phyloP scores from a whole-genome alignment of 2,797 vertebrate genomes.

The Stomatorhinus walkeri region DNA sequence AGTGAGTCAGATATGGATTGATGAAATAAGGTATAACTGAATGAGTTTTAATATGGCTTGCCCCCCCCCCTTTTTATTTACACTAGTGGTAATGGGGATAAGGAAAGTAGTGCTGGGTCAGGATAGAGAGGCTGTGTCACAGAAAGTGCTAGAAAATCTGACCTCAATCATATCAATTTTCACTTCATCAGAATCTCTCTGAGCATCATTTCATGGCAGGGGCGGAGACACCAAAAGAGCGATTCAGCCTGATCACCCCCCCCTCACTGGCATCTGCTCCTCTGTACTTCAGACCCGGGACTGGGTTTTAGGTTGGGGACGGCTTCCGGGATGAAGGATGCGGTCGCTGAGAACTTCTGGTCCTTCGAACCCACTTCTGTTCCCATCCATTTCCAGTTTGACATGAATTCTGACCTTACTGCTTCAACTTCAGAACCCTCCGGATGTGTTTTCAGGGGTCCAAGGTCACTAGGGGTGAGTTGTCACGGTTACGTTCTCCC shows the following conservation, averaged over 20 bases:
- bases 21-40: not conserved
- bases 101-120: not conserved
- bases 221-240: not conserved
- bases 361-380: not conserved
- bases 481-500: not conserved
- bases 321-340: not conserved
- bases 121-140: not conserved
- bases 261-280: no score
- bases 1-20: not conserved
- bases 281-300: not conserved
- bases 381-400: not conserved
- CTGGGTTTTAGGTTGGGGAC: not conserved
- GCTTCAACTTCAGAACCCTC: not conserved
- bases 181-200: conserved; percentile 17
- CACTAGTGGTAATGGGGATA: not conserved
- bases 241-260: not conserved
- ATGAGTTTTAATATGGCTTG: not conserved
- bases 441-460: not conserved
- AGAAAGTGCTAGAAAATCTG: not conserved
- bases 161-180: conserved; percentile 24
- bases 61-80: not conserved
- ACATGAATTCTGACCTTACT: not conserved
- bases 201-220: not conserved
- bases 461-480: not conserved
- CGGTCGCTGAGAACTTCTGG: not conserved